A percentile compares a stretch with the other conserved stretches of the same genome.
Conservation (phyloP, 2,797 vertebrate species). For the Chaenodraco wilsoni region DNA sequence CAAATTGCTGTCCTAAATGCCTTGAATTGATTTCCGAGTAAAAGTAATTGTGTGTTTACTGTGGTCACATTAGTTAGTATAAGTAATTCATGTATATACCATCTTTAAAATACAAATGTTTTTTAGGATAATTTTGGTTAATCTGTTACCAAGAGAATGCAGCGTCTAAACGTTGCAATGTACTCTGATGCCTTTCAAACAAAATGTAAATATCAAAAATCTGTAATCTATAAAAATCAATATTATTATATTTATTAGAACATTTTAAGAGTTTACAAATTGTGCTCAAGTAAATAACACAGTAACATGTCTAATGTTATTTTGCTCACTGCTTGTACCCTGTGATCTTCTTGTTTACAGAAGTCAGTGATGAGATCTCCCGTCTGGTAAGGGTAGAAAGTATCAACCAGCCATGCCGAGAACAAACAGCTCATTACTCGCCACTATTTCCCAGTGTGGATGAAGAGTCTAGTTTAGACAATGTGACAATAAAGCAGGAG, state of each 20-base stretch:
- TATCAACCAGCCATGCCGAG: neutral
- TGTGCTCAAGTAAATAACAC: neutral
- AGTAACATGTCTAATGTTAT: neutral
- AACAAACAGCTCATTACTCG: conserved; percentile 1
- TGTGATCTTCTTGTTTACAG: conserved; percentile 44
- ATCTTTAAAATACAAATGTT: too few species aligned
- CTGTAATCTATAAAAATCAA: neutral
- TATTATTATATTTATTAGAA: neutral
- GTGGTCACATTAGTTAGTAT: too few species aligned
- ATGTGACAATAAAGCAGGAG: conserved; percentile 74
- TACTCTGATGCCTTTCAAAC: neutral
- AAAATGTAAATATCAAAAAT: neutral
- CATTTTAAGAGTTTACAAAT: neutral
- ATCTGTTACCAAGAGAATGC: neutral
- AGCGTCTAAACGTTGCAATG: neutral
- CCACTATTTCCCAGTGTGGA: neutral
- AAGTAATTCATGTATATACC: too few species aligned
- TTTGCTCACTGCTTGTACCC: neutral
- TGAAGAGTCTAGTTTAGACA: conserved; percentile 6
- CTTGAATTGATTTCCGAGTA: too few species aligned
- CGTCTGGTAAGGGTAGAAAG: conserved; percentile 39
- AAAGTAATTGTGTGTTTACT: too few species aligned
- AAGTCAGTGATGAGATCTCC: conserved; percentile 22
- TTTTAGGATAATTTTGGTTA: neutral
- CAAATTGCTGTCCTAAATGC: too few species aligned